phyloP scores from a whole-genome alignment of 1,140 invertebrate genomes.

The Micrasema longulum region DNA sequence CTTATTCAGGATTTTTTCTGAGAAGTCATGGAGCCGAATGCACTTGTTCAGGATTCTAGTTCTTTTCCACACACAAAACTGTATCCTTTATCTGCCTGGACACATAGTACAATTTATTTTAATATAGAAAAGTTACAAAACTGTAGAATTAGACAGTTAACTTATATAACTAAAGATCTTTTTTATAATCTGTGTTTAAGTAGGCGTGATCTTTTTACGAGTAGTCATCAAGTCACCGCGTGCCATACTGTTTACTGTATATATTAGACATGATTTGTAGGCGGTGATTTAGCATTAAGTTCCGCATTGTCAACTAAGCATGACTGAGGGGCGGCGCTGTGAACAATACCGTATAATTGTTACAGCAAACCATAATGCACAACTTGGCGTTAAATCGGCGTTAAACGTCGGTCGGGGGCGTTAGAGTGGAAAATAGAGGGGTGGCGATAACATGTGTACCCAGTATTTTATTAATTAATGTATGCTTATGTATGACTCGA shows the following conservation, averaged over 20 bases:
- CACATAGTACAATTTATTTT: too few relatives aligned
- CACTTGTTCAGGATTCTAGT: too few relatives aligned
- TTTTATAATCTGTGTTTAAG: too few relatives aligned
- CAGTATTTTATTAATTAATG: neutral
- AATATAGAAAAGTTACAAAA: too few relatives aligned
- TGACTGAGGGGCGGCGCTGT: constrained; percentile 14
- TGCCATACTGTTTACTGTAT: constrained; percentile 14
- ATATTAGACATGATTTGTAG: too few relatives aligned
- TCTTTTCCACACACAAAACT: too few relatives aligned
- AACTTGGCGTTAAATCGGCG: constrained; percentile 30
- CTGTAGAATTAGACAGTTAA: too few relatives aligned
- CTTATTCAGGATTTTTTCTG: too few relatives aligned
- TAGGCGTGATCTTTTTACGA: too few relatives aligned
- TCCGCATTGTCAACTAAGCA: constrained; percentile 42
- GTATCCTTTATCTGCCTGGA: too few relatives aligned
- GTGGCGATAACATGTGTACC: neutral
- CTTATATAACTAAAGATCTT: too few relatives aligned
- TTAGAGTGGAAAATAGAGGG: constrained; percentile 36
- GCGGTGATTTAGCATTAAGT: neutral
- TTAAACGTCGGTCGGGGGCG: constrained; percentile 28
- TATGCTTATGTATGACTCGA: neutral
- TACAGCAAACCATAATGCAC: constrained; percentile 42
- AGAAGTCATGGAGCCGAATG: too few relatives aligned
- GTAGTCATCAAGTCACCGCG: neutral
- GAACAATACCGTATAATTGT: neutral